Percentiles rank a stretch among this genome's conserved stretches.
These are phyloP conservation scores for Mantis religiosa DNA, from an alignment of 2,888 invertebrate genomes.

Conservation along the genomic window DNA sequence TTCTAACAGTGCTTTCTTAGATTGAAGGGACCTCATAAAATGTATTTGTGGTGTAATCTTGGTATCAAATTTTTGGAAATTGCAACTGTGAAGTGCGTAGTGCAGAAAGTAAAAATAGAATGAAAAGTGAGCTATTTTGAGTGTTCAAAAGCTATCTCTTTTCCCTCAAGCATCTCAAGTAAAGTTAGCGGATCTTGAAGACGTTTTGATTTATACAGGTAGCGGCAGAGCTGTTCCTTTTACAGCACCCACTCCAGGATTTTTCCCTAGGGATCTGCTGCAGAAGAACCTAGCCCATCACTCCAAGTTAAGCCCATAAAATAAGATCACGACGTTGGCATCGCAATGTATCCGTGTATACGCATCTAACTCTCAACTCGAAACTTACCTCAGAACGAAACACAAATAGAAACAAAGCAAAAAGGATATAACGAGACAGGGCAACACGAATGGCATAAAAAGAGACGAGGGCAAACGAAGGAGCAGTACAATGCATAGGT, in stretches of 20 bases:
- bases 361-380: background rate
- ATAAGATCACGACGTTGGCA: background rate
- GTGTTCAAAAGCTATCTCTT: too few species aligned
- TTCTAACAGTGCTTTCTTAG: too few species aligned
- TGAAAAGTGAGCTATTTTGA: too few species aligned
- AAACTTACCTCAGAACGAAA: background rate
- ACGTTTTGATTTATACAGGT: background rate
- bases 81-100: too few species aligned
- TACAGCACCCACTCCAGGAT: background rate
- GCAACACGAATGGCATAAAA: background rate
- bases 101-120: too few species aligned
- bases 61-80: too few species aligned
- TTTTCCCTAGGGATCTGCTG: background rate
- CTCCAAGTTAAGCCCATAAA: background rate
- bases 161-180: background rate
- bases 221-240: background rate
- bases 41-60: too few species aligned
- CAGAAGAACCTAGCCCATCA: background rate
- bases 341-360: background rate
- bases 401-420: background rate
- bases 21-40: too few species aligned
- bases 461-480: background rate
- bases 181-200: background rate
- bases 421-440: background rate
- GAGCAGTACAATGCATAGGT: background rate